phyloP scores from a whole-genome alignment of 2,113 vertebrate genomes.

The Egretta garzetta region DNA sequence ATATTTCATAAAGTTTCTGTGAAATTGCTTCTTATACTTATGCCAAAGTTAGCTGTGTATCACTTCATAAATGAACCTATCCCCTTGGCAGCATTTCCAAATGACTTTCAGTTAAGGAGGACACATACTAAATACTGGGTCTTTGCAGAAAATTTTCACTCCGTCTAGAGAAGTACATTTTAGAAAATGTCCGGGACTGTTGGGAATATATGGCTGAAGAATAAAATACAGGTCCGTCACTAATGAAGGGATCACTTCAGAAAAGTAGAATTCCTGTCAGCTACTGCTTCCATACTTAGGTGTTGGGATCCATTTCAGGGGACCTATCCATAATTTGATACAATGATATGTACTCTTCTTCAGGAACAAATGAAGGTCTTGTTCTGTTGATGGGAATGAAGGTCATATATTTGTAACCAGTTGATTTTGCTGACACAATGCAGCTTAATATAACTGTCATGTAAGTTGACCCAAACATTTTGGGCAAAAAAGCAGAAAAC shows the following conservation, averaged over 20 bases:
- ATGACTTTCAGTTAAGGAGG: background rate
- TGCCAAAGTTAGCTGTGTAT: background rate
- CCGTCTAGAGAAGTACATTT: background rate
- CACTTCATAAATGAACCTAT: background rate
- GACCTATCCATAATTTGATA: background rate
- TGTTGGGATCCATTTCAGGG: background rate
- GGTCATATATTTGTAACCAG: background rate
- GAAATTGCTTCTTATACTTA: background rate
- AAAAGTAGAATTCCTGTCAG: background rate
- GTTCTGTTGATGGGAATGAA: background rate
- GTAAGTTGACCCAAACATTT: background rate
- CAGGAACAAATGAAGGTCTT: background rate
- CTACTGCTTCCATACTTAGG: background rate
- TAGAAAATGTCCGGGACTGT: background rate
- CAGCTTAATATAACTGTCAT: background rate
- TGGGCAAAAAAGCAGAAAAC: background rate
- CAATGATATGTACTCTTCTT: background rate
- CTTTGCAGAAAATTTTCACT: background rate
- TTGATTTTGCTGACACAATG: background rate
- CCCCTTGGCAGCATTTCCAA: background rate
- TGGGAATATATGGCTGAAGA: background rate
- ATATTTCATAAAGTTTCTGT: background rate
- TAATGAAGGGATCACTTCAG: accelerated
- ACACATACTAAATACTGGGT: background rate
- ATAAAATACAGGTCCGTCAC: background rate